A percentile compares a stretch with the other conserved stretches of the same genome.
Conservation (phyloP, 2,797 vertebrate species). For the Myripristis murdjan region DNA sequence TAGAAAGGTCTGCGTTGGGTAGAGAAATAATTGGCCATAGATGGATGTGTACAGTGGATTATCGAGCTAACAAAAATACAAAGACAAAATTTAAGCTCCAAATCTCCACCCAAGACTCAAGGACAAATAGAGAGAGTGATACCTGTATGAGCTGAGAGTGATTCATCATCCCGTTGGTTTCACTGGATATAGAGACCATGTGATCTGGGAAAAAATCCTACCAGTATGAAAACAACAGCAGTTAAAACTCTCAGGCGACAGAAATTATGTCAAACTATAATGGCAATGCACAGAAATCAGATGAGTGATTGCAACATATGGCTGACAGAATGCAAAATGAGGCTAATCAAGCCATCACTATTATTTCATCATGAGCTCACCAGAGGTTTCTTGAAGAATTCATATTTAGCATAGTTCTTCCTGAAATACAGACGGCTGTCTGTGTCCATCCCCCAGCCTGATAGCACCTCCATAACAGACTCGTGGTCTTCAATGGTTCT, state of each 20-base stretch:
- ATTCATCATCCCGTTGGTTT: constrained; percentile 89
- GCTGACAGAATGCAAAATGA: too few relatives aligned
- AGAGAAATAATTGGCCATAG: constrained; percentile 43
- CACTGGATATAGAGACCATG: constrained; percentile 94
- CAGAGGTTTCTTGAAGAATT: constrained; percentile 97
- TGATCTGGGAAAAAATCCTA: constrained; percentile 97
- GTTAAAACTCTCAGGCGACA: constrained; percentile 1
- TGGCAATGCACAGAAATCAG: background rate
- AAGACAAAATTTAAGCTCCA: background rate
- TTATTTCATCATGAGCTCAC: constrained; percentile 81
- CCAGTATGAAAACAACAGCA: constrained; percentile 54
- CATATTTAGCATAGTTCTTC: constrained; percentile 98
- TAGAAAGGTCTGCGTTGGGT: constrained; percentile 91
- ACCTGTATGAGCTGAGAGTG: constrained; percentile 94
- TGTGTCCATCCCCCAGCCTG: constrained; percentile 93
- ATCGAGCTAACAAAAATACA: constrained; percentile 26
- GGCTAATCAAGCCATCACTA: too few relatives aligned
- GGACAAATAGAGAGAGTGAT: constrained; percentile 44
- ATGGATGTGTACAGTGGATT: constrained; percentile 8
- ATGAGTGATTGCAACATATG: background rate
- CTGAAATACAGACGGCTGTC: constrained; percentile 94
- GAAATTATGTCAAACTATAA: background rate
- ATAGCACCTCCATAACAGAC: constrained; percentile 92
- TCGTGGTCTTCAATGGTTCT: constrained; percentile 98
- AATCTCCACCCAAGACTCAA: background rate